A percentile compares a stretch with the other conserved stretches of the same genome.
phyloP scores from a whole-genome alignment of 2,797 vertebrate genomes.

The Sebastiscus albofasciatus region DNA sequence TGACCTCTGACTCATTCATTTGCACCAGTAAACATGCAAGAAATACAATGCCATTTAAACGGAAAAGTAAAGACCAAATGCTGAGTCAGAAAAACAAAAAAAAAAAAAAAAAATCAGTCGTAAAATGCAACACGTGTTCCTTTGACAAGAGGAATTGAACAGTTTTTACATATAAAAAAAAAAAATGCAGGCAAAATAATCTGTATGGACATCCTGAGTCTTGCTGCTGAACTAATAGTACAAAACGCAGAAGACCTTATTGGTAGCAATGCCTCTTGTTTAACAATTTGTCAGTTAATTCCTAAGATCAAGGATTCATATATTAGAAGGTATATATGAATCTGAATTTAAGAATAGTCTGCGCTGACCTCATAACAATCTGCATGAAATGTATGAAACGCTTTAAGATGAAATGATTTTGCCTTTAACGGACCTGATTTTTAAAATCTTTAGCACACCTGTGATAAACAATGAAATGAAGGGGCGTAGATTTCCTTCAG shows the following conservation, averaged over 20 bases:
- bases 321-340: constrained; percentile 16
- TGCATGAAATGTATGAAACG: constrained; percentile 62
- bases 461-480: constrained; percentile 46
- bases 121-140: constrained; percentile 40
- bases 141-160: constrained; percentile 40
- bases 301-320: constrained; percentile 32
- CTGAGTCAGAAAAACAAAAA: constrained; percentile 11
- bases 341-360: constrained; percentile 32
- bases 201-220: constrained; percentile 53
- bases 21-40: constrained; percentile 74
- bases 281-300: constrained; percentile 12
- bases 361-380: constrained; percentile 20
- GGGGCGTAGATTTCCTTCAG: constrained; percentile 58
- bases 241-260: constrained; percentile 42
- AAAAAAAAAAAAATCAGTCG: background rate
- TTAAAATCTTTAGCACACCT: constrained; percentile 36
- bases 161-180: constrained; percentile 22
- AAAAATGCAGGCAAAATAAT: constrained; percentile 50
- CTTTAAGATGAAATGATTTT: constrained; percentile 24
- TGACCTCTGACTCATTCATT: constrained; percentile 51
- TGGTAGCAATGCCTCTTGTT: constrained; percentile 39
- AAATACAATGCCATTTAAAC: constrained; percentile 48
- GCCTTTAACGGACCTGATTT: constrained; percentile 34
- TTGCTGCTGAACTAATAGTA: constrained; percentile 54
- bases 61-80: constrained; percentile 43